These are phyloP conservation scores for Syrista parreyssii DNA, from an alignment of 2,888 invertebrate species.

Conservation along the genomic window DNA sequence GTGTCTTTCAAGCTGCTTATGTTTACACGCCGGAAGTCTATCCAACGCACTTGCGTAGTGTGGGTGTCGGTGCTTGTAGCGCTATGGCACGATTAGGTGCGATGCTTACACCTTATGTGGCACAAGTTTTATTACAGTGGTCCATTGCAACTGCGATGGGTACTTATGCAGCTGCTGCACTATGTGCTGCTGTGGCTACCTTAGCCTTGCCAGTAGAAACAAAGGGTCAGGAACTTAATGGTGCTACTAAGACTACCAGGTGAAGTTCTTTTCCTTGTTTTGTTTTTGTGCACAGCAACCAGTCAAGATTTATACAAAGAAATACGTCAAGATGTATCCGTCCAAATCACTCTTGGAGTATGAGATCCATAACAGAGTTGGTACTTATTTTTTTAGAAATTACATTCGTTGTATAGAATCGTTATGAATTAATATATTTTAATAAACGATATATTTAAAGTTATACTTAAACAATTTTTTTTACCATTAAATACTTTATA, in stretches of 20 bases:
- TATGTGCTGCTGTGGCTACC: conserved; percentile 81
- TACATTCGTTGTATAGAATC: background rate
- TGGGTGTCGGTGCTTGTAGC: conserved; percentile 93
- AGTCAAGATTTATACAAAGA: background rate
- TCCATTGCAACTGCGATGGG: conserved; percentile 80
- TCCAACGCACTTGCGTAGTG: conserved; percentile 87
- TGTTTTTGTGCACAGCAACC: background rate
- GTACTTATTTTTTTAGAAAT: background rate
- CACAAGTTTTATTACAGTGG: conserved; percentile 85
- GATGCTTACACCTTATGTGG: conserved; percentile 93
- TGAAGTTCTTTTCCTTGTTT: background rate
- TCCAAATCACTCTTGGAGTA: background rate
- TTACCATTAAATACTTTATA: background rate
- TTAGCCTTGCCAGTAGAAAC: conserved; percentile 89
- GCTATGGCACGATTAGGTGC: conserved; percentile 92
- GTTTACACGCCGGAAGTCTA: conserved; percentile 97
- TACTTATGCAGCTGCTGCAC: conserved; percentile 81
- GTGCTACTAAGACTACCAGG: background rate
- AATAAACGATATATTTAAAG: background rate
- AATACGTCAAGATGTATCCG: background rate
- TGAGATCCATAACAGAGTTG: background rate
- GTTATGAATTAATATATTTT: background rate
- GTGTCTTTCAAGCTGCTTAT: conserved; percentile 94
- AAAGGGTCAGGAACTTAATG: conserved; percentile 42
- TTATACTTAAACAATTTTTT: background rate